Evolutionary conservation across 1,140 invertebrate species (phyloP).

Genomic region (Plutomurus gul): DNA sequence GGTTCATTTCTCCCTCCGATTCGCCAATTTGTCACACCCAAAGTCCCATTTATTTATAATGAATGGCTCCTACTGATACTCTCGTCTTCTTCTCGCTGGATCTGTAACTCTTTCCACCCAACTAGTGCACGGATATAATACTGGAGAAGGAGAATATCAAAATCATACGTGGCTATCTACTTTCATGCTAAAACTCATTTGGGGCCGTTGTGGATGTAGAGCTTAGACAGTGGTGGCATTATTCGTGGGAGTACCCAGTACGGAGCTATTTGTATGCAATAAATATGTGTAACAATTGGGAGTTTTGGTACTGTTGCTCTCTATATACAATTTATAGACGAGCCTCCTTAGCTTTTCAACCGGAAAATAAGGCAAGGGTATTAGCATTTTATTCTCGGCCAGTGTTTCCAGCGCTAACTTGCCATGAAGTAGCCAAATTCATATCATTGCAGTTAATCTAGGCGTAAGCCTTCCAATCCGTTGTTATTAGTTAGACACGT

Average conservation of each 20-base stretch:
- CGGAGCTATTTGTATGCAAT: too few species aligned
- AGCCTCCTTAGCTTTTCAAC: too few species aligned
- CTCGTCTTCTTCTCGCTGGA: slow-evolving; percentile 4
- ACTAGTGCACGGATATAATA: too few species aligned
- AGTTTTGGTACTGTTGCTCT: neutral
- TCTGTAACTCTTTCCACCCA: neutral
- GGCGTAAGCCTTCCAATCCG: neutral
- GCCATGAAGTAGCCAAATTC: neutral
- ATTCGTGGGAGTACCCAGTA: too few species aligned
- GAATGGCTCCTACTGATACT: neutral
- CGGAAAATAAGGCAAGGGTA: neutral
- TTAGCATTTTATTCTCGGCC: neutral
- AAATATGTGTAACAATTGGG: neutral
- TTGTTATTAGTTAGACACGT: neutral
- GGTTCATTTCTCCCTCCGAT: slow-evolving; percentile 46
- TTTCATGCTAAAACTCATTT: too few species aligned
- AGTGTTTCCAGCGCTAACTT: neutral
- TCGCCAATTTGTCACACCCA: slow-evolving; percentile 53
- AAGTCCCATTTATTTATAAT: slow-evolving; percentile 49
- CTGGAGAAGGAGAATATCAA: too few species aligned
- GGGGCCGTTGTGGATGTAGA: too few species aligned
- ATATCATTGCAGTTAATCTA: neutral
- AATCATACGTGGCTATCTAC: too few species aligned
- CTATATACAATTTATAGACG: too few species aligned
- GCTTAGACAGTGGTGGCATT: too few species aligned